Base-by-base conservation (phyloP, 2,113 vertebrate species). In the Grantiella picta region DNA sequence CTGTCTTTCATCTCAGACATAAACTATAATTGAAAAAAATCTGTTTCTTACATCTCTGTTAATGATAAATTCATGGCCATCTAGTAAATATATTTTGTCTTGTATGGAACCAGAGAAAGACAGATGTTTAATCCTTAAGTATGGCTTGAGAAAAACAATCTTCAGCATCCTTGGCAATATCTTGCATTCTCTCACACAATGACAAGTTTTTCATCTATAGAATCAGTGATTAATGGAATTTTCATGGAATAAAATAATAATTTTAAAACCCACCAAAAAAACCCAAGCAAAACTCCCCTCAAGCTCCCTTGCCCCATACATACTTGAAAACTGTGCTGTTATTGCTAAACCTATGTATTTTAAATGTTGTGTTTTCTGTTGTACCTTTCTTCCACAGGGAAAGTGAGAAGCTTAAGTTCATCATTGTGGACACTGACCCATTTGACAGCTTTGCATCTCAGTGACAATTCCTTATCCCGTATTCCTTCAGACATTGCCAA, bases 401-500 rank as follows among this genome's bases (percentile, higher is more conserved):
- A 98, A 98, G 99, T 99, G 93, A 98, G 98, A 98, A 99, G 99
- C 97, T 98, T 99, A 89, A 99, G 99, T 97, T 98, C 99, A 76
- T 98, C 99, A 5, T 98, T 99, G 96, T 99, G 99, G 99, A 99
- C 99, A 89, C 98, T 99, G 93, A 99, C 99, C 98, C 99, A 99
- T 97, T 98, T 99, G 98, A 99, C 99, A 98, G 99, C 99, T 98
- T 99, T 99, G 97, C 98, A 99, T 98, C 98, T 99, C 97, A 99
- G 99, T 98, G 99, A 99, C 98, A 99, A 99, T 98, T 99, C 98
- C 72, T 98, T 99, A 98, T 99, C 99, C 94, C 99, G 99, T 86
- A 99, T 99, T 98, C 99, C 99, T 97, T 99, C 99, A 97, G 99
- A 99, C 98, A 99, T 99, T 98, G 99, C 99, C 98, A 99, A 99